These are phyloP conservation scores for Cisticola juncidis DNA, from an alignment of 2,113 vertebrate genomes.

Conservation along the genomic window DNA sequence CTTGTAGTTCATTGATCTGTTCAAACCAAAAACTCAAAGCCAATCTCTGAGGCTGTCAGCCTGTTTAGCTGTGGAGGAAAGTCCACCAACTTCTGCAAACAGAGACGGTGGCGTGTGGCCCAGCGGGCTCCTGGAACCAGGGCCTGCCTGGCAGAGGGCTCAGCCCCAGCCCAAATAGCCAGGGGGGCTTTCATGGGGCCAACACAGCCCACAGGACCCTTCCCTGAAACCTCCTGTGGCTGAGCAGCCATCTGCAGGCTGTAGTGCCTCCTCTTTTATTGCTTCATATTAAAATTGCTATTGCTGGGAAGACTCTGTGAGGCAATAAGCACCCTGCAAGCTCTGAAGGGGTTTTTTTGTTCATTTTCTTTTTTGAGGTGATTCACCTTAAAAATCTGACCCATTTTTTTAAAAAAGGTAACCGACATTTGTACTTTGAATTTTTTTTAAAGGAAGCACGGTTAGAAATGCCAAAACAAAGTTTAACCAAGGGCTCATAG, in stretches of 20 bases:
- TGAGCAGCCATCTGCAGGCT: background rate
- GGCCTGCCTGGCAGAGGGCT: background rate
- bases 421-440: background rate
- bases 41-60: conserved; percentile 1
- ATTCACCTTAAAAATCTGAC: background rate
- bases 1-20: conserved; percentile 31
- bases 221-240: background rate
- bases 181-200: fast-evolving
- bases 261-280: background rate
- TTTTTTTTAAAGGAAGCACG: background rate
- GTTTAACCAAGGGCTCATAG: background rate
- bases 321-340: background rate
- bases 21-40: conserved; percentile 40
- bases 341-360: background rate
- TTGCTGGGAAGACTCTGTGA: background rate
- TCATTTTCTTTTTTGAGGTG: background rate
- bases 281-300: background rate
- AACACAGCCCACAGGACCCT: fast-evolving
- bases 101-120: background rate
- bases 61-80: conserved; percentile 27
- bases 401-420: fast-evolving
- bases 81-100: conserved; percentile 29
- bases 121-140: fast-evolving
- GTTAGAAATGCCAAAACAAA: background rate
- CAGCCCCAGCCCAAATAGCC: background rate